A percentile compares a stretch with the other conserved stretches of the same genome.
phyloP scores from a whole-genome alignment of 2,113 vertebrate genomes.

The Neotragus moschatus region DNA sequence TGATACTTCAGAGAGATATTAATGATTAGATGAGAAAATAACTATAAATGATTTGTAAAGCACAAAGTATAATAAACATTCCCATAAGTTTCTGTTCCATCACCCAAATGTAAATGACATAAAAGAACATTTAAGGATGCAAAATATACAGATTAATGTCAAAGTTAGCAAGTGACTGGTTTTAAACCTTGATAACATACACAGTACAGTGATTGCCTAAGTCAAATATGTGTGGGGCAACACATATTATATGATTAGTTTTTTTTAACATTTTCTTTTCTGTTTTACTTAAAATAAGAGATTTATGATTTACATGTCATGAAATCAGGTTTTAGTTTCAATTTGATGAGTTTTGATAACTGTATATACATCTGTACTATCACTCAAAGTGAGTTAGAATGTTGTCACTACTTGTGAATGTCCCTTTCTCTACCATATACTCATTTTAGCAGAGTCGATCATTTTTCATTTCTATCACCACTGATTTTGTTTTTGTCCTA shows the following conservation, averaged over 20 bases:
- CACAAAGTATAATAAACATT: not conserved
- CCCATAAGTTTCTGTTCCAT: not conserved
- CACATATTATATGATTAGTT: not conserved
- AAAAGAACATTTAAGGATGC: not conserved
- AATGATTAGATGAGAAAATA: not conserved
- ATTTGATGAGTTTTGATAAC: not conserved
- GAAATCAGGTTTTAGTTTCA: not conserved
- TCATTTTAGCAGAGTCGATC: not conserved
- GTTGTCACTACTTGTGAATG: not conserved
- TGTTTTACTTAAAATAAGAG: not conserved
- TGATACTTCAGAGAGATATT: not conserved
- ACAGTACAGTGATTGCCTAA: not conserved
- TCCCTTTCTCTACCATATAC: not conserved
- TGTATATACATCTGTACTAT: not conserved
- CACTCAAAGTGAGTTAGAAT: not conserved
- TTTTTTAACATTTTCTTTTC: not conserved
- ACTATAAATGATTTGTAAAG: not conserved
- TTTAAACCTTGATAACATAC: not conserved
- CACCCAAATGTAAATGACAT: not conserved
- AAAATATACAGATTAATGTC: not conserved
- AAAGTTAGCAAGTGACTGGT: not conserved
- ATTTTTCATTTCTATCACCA: not conserved
- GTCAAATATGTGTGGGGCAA: not conserved
- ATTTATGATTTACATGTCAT: not conserved
- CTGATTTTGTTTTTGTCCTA: not conserved